Evolutionary conservation across 2,888 invertebrate species (phyloP), one percentile per base, ranked within the genome.

Genomic region (Drosophila silvestris): DNA sequence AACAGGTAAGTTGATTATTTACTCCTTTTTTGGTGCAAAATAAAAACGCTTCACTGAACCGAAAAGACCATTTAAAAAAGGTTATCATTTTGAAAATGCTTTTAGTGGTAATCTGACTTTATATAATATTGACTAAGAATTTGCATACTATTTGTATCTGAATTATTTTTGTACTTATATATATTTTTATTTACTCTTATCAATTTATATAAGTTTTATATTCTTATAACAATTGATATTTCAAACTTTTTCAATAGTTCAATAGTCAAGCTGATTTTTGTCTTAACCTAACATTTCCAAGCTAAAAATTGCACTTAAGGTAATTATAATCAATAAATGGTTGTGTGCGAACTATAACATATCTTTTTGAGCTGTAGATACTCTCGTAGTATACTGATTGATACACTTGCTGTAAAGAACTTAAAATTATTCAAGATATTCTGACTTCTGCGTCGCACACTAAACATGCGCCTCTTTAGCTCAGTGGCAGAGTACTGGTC

Each of bases 401-500:
- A 41, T 22, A 22, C 14, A 33, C 16, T 22, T 19, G 16, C 4
- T 1, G 14, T 22, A 12, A 12, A 16, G 37, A 41, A 12, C 16
- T 26, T 5, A 28, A 28, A 28, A 28, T 28, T 28, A 3, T 28
- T 28, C 28, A 3, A 28, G 28, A 28, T 28, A 0, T 28, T 3
- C 28, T 28, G 28, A 28, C 28, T 28, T 28, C 28, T 28, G 28
- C 28, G 28, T 28, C 28, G 3, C 28, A 28, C 28, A 28, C 28
- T 28, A 28, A 28, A 28, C 3, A 28, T 53, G 60, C 52, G 96
- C 96, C 96, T 96, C 96, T 96, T 96, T 96, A 96, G 96, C 96
- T 96, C 96, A 96, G 96, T 96, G 96, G 96, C 95, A 96, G 96
- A 96, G 96, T 96, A 96, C 96, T 96, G 96, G 96, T 96, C 96